Evolutionary conservation across 2,888 invertebrate species (phyloP).

Genomic region (Troides oblongomaculatus): DNA sequence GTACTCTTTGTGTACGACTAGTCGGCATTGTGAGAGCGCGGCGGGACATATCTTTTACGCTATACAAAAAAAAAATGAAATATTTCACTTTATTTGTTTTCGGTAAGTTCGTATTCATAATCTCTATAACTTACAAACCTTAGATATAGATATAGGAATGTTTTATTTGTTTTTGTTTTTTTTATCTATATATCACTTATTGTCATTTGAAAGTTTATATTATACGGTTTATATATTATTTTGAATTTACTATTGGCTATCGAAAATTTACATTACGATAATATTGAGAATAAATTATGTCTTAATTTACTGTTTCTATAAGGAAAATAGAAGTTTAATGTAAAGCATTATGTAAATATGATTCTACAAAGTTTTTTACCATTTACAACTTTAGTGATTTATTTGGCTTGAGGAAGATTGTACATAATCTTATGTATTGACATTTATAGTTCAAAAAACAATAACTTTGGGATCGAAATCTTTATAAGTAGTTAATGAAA

Average conservation of each 20-base stretch:
- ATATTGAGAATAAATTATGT: background rate
- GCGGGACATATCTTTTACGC: slow-evolving; percentile 44
- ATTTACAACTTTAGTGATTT: background rate
- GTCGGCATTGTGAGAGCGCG: slow-evolving; percentile 45
- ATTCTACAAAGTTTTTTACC: background rate
- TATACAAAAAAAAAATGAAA: slow-evolving; percentile 54
- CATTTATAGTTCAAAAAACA: no score
- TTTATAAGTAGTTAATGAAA: background rate
- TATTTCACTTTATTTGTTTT: slow-evolving; percentile 58
- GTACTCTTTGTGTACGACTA: slow-evolving; percentile 31
- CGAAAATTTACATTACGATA: no score
- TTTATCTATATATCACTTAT: no score
- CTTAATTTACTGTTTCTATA: background rate
- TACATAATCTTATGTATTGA: no score
- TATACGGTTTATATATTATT: no score
- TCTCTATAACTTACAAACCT: background rate
- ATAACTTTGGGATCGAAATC: no score
- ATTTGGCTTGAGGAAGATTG: no score
- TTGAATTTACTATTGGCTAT: no score
- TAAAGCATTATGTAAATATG: background rate
- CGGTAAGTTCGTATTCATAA: slow-evolving; percentile 51
- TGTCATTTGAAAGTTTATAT: no score
- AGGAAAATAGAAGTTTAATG: background rate
- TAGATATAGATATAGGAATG: background rate
- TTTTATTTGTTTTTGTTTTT: no score